phyloP scores from a whole-genome alignment of 2,113 vertebrate genomes.

The Paralichthys olivaceus region DNA sequence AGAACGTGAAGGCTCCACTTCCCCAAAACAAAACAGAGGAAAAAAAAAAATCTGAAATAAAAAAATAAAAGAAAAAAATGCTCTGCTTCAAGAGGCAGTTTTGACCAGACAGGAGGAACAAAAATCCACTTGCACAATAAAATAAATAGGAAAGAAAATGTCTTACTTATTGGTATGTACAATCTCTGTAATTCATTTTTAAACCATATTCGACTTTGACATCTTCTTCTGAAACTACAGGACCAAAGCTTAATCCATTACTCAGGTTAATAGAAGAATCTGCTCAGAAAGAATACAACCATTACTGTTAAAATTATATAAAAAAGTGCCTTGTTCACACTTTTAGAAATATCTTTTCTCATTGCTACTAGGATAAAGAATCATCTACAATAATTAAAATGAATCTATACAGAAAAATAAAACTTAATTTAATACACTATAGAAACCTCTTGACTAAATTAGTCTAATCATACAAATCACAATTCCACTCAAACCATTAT shows the following conservation, averaged over 20 bases:
- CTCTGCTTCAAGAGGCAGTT: constrained; percentile 66
- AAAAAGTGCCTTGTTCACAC: constrained; percentile 68
- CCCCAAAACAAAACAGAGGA: constrained; percentile 26
- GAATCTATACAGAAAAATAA: constrained; percentile 87
- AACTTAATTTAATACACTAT: constrained; percentile 87
- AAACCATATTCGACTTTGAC: constrained; percentile 75
- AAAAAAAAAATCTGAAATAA: background rate
- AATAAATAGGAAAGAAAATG: constrained; percentile 81
- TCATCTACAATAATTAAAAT: constrained; percentile 83
- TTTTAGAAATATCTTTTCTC: constrained; percentile 75
- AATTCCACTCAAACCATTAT: constrained; percentile 76
- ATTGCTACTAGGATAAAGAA: constrained; percentile 80
- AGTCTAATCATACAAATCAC: constrained; percentile 81
- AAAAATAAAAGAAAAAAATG: constrained; percentile 23
- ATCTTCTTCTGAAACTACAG: constrained; percentile 78
- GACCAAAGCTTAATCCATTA: constrained; percentile 74
- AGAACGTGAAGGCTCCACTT: constrained; percentile 29
- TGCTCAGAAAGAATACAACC: constrained; percentile 70
- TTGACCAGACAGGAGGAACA: constrained; percentile 64
- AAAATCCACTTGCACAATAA: constrained; percentile 68
- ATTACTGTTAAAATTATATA: constrained; percentile 73
- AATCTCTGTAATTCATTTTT: constrained; percentile 76
- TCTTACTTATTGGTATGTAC: constrained; percentile 82
- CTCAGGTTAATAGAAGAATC: constrained; percentile 70
- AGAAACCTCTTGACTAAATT: constrained; percentile 84